Conservation (phyloP, 2,113 vertebrate species). For the Pimephales promelas region DNA sequence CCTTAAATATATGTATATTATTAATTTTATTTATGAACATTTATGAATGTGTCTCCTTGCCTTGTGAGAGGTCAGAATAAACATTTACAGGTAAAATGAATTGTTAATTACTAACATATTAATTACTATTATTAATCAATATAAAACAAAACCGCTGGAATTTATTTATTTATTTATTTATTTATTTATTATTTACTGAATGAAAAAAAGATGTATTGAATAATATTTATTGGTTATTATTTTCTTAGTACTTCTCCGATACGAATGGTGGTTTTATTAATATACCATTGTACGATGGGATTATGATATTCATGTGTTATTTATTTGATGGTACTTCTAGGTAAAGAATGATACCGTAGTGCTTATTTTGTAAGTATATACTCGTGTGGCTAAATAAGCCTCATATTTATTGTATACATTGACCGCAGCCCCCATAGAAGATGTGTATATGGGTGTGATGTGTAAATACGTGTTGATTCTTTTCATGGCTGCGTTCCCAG, state of each 20-base stretch:
- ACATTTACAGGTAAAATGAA: too few relatives aligned
- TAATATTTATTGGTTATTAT: neutral
- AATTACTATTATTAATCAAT: too few relatives aligned
- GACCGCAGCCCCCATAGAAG: neutral
- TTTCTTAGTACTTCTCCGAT: neutral
- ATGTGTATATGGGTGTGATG: conserved; percentile 2
- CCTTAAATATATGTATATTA: too few relatives aligned
- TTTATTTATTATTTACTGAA: too few relatives aligned
- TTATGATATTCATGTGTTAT: neutral
- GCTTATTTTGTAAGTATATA: neutral
- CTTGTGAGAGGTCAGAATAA: too few relatives aligned
- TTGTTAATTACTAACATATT: too few relatives aligned
- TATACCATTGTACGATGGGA: neutral
- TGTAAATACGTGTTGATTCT: conserved; percentile 4
- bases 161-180: too few relatives aligned
- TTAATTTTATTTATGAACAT: too few relatives aligned
- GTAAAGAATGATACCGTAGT: neutral
- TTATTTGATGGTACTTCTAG: too few relatives aligned
- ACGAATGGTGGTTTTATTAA: neutral
- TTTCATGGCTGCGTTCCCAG: conserved; percentile 28
- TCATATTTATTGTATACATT: conserved; percentile 1
- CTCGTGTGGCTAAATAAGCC: neutral
- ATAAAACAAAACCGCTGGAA: too few relatives aligned
- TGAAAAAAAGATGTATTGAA: neutral
- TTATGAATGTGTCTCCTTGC: too few relatives aligned